A percentile compares a stretch with the other conserved stretches of the same genome.
Conservation (phyloP, 1,140 invertebrate species). For the Arctopsyche grandis region DNA sequence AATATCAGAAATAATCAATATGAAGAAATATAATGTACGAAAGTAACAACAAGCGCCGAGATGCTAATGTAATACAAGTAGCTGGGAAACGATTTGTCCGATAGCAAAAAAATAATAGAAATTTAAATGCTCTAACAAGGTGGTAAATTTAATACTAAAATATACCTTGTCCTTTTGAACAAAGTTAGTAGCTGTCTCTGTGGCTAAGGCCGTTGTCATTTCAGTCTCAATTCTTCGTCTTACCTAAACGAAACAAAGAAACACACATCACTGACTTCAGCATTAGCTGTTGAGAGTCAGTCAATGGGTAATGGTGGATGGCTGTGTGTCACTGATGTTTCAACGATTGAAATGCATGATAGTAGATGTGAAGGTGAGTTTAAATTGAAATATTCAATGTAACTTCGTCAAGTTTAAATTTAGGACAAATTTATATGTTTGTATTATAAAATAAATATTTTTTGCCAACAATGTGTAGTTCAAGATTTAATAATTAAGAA, state of each 20-base stretch:
- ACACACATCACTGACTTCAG: constrained; percentile 34
- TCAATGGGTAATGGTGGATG: neutral
- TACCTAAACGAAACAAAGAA: constrained; percentile 56
- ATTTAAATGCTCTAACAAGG: no score
- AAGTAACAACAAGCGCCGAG: neutral
- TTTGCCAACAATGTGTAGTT: no score
- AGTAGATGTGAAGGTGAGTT: no score
- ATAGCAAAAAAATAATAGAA: constrained; percentile 18
- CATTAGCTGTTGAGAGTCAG: neutral
- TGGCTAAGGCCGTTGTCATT: constrained; percentile 62
- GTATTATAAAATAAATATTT: no score
- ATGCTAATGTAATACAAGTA: neutral
- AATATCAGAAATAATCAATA: neutral
- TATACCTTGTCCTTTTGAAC: constrained; percentile 52
- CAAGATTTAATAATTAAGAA: no score
- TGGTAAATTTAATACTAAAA: neutral
- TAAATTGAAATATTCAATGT: no score
- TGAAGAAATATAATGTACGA: neutral
- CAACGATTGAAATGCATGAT: neutral
- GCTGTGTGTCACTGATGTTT: constrained; percentile 10
- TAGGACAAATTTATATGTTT: no score
- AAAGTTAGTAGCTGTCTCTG: constrained; percentile 63
- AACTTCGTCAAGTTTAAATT: no score
- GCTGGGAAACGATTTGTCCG: neutral
- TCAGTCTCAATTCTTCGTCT: constrained; percentile 66